A percentile compares a stretch with the other conserved stretches of the same genome.
These are phyloP conservation scores for Drosophila burlai DNA, from an alignment of 1,140 invertebrate genomes.

Conservation along the genomic window DNA sequence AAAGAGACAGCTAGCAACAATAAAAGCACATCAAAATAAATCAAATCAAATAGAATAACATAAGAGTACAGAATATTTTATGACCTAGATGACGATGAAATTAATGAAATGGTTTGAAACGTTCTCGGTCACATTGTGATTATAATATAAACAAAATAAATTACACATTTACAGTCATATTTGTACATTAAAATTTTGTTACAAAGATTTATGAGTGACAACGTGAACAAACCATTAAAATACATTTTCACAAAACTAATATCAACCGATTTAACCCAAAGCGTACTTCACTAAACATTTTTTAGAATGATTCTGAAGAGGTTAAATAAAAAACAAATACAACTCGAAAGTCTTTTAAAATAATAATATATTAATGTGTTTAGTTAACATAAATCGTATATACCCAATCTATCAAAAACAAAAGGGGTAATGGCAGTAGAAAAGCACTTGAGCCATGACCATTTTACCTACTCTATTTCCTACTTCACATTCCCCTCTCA, in stretches of 20 bases:
- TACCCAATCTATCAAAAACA: background rate
- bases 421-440: constrained; percentile 11
- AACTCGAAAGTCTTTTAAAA: no score
- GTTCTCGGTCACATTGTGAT: no score
- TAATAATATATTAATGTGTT: no score
- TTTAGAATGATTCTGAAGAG: background rate
- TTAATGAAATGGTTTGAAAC: background rate
- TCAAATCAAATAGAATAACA: constrained; percentile 6
- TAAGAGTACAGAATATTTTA: background rate
- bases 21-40: constrained; percentile 33
- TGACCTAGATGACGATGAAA: background rate
- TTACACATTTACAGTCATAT: background rate
- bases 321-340: background rate
- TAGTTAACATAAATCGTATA: background rate
- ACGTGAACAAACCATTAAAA: background rate
- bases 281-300: background rate
- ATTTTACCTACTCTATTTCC: constrained; percentile 48
- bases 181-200: background rate
- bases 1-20: constrained; percentile 35
- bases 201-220: background rate
- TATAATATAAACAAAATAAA: background rate
- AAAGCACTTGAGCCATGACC: constrained; percentile 46
- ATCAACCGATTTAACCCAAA: no score
- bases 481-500: constrained; percentile 6
- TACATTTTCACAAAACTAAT: no score